Percentiles rank a stretch among this genome's conserved stretches.
Evolutionary conservation across 1,140 invertebrate species (phyloP).

Genomic region (Adoxophyes honmai): DNA sequence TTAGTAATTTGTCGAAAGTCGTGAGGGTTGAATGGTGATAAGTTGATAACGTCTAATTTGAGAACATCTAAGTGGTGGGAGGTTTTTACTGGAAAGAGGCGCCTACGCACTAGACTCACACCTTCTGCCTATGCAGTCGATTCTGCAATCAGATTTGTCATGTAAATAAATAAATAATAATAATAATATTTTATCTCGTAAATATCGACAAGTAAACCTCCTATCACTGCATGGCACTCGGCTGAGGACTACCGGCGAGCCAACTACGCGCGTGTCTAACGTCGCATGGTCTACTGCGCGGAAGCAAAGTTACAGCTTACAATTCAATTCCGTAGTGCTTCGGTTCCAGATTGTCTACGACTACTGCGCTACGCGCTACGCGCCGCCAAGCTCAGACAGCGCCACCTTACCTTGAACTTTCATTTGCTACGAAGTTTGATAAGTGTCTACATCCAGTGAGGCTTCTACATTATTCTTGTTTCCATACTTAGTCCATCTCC

Average conservation of each 20-base stretch:
- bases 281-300: conserved; percentile 53
- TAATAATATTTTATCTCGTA: neutral
- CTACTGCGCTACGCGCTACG: too few relatives aligned
- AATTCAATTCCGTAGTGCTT: conserved; percentile 71
- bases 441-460: too few relatives aligned
- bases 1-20: conserved; percentile 42
- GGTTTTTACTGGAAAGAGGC: conserved; percentile 42
- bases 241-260: conserved; percentile 33
- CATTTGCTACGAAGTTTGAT: conserved; percentile 15
- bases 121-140: conserved; percentile 26
- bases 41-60: conserved; percentile 46
- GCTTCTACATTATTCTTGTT: too few relatives aligned
- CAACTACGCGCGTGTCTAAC: conserved; percentile 50
- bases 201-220: conserved; percentile 19
- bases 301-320: conserved; percentile 58
- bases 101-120: conserved; percentile 40
- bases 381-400: too few relatives aligned
- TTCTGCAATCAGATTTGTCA: conserved; percentile 11
- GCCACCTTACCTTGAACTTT: neutral
- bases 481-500: conserved; percentile 3
- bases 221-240: conserved; percentile 1
- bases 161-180: conserved; percentile 16
- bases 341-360: conserved; percentile 22
- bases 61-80: conserved; percentile 59
- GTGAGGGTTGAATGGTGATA: conserved; percentile 37